A percentile compares a stretch with the other conserved stretches of the same genome.
Evolutionary conservation across 53 echinoderm and acorn worm genomes (phyloP).

Genomic region (Apostichopus leukothele): DNA sequence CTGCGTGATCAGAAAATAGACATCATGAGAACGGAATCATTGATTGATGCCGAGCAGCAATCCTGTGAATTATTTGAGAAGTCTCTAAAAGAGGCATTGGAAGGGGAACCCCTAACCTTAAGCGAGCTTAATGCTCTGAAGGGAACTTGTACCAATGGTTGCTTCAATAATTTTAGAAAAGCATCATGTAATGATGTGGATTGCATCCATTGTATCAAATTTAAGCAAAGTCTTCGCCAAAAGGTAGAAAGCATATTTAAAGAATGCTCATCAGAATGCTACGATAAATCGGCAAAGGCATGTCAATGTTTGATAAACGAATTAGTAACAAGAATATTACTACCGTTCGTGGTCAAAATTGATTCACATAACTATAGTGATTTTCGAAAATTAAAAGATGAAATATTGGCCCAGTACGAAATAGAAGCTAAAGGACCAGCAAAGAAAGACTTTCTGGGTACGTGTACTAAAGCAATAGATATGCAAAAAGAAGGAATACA

Average conservation of each 20-base stretch:
- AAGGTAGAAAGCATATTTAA: neutral
- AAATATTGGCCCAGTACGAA: neutral
- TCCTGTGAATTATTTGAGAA: neutral
- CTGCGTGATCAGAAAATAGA: no score
- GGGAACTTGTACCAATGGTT: neutral
- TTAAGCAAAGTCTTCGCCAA: neutral
- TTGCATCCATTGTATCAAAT: neutral
- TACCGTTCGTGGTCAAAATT: neutral
- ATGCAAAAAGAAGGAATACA: neutral
- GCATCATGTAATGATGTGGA: neutral
- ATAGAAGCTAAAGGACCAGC: neutral
- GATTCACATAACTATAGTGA: neutral
- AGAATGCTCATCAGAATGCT: neutral
- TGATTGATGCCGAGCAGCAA: neutral
- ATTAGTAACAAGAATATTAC: neutral
- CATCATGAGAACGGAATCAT: neutral
- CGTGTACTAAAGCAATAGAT: neutral
- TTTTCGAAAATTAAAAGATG: neutral
- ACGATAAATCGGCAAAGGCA: neutral
- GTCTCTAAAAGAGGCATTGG: neutral
- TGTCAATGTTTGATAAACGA: neutral
- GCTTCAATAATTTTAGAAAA: neutral
- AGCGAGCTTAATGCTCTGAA: neutral
- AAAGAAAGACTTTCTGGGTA: neutral
- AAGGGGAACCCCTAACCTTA: neutral